Evolutionary conservation across 2,113 vertebrate genomes (phyloP).

Genomic region (Elachura formosa): DNA sequence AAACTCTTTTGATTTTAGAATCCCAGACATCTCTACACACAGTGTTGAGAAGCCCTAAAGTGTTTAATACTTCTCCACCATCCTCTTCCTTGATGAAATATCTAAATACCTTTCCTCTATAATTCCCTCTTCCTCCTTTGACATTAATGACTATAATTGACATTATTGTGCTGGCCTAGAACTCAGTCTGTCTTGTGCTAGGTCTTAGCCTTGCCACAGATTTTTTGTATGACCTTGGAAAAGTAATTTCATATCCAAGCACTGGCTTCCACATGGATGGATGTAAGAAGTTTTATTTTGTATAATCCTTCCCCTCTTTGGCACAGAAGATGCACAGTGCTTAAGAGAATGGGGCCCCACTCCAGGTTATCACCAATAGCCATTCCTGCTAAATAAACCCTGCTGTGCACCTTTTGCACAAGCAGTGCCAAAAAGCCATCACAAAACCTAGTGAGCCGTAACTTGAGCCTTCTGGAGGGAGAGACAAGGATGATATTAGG

Average conservation of each 20-base stretch:
- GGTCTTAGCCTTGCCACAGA: not conserved
- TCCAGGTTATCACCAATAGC: not conserved
- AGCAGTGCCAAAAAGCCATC: conserved; percentile 7
- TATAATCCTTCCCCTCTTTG: not conserved
- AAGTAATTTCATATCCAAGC: not conserved
- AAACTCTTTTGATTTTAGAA: conserved; percentile 40
- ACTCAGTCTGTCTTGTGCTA: conserved; percentile 8
- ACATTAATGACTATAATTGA: conserved; percentile 45
- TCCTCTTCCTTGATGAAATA: conserved; percentile 13
- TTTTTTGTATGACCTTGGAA: conserved; percentile 27
- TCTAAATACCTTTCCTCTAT: conserved; percentile 7
- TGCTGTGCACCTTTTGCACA: not conserved
- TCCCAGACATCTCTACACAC: not conserved
- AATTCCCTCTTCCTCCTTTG: not conserved
- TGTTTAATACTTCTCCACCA: conserved; percentile 16
- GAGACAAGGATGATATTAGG: not conserved
- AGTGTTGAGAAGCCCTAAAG: not conserved
- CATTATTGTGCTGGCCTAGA: conserved; percentile 24
- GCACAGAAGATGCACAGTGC: not conserved
- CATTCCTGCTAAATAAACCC: conserved; percentile 18
- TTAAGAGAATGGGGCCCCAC: not conserved
- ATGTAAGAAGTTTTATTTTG: not conserved
- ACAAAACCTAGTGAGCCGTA: conserved; percentile 23
- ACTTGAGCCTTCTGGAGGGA: not conserved
- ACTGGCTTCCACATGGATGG: not conserved